A percentile compares a stretch with the other conserved stretches of the same genome.
Evolutionary conservation across 1,140 invertebrate species (phyloP).

Genomic region (Luehdorfia chinensis): DNA sequence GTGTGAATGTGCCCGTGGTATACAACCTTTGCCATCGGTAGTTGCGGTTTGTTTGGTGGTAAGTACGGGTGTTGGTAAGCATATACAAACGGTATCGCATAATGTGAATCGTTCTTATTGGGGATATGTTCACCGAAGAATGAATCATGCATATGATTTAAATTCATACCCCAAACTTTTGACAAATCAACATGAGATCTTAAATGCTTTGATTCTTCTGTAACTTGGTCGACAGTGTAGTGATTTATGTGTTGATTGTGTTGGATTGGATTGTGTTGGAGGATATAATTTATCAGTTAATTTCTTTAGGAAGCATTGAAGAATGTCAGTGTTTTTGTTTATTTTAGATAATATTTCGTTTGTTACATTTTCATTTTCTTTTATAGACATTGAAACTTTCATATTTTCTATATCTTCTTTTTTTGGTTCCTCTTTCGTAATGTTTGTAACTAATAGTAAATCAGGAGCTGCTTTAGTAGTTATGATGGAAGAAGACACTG

Average conservation of each 20-base stretch:
- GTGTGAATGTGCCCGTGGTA: conserved; percentile 43
- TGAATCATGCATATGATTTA: conserved; percentile 3
- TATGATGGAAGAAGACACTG: neutral
- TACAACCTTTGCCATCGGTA: conserved; percentile 29
- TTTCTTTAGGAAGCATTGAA: conserved; percentile 39
- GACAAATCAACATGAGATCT: neutral
- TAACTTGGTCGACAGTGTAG: neutral
- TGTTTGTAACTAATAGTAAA: neutral
- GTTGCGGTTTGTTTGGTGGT: conserved; percentile 12
- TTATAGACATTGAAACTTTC: conserved; percentile 28
- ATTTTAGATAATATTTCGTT: conserved; percentile 44
- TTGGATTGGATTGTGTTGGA: neutral
- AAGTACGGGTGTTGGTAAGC: conserved; percentile 30
- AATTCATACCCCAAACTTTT: conserved; percentile 4
- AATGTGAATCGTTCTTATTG: conserved; percentile 24
- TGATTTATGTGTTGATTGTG: conserved; percentile 1
- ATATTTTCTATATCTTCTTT: conserved; percentile 17
- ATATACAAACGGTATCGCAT: conserved; percentile 34
- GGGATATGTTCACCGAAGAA: conserved; percentile 4
- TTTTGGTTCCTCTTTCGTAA: neutral
- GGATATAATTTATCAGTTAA: conserved; percentile 24
- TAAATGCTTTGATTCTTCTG: conserved; percentile 1
- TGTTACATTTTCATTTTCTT: conserved; percentile 35
- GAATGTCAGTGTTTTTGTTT: conserved; percentile 40
- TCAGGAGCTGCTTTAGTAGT: conserved; percentile 1